Conservation (phyloP, 2,888 invertebrate genomes). For the Lasioglossum zephyrum region DNA sequence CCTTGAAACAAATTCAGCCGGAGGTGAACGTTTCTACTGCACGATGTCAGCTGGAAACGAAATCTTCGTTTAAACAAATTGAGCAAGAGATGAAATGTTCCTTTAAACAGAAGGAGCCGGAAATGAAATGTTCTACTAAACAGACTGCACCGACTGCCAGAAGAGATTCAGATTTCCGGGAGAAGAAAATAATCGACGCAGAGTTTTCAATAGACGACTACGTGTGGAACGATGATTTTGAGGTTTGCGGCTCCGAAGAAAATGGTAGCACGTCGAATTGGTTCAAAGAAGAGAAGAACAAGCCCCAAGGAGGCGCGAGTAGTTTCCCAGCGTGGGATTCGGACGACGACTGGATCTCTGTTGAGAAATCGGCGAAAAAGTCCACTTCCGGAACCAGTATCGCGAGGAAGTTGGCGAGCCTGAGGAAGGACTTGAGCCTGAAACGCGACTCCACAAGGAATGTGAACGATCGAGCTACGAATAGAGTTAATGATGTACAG, state of each 20-base stretch:
- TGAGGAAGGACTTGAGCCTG: neutral
- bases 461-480: neutral
- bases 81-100: neutral
- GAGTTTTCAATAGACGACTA: conserved; percentile 56
- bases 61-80: neutral
- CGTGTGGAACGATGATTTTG: conserved; percentile 75
- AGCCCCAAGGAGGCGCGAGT: neutral
- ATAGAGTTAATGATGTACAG: neutral
- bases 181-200: too few relatives aligned
- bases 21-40: neutral
- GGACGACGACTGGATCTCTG: conserved; percentile 37
- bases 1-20: neutral
- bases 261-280: neutral
- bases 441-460: neutral
- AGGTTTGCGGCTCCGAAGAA: conserved; percentile 3
- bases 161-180: neutral
- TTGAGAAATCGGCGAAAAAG: conserved; percentile 36
- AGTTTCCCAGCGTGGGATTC: neutral
- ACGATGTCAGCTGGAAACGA: neutral
- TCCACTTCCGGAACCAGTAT: conserved; percentile 2
- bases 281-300: neutral
- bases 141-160: neutral
- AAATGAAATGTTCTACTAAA: neutral
- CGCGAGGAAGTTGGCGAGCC: conserved; percentile 39
- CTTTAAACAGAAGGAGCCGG: neutral